Evolutionary conservation across 2,888 invertebrate species (phyloP).

Genomic region (Pomacea canaliculata): DNA sequence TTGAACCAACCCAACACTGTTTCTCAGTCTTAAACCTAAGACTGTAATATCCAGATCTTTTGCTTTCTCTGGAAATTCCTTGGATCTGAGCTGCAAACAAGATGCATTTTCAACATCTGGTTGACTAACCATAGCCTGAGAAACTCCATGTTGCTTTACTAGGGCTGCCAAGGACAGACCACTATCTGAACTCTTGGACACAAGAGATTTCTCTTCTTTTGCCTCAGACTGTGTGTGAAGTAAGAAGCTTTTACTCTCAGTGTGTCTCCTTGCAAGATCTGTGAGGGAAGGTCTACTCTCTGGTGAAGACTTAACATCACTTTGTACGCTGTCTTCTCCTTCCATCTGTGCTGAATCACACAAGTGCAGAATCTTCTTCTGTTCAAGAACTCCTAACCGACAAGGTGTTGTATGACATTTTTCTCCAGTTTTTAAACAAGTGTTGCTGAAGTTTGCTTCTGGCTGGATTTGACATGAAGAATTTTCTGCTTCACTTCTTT

Average conservation of each 20-base stretch:
- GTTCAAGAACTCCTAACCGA: too few relatives aligned
- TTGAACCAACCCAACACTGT: background rate
- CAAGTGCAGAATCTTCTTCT: too few relatives aligned
- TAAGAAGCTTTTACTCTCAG: background rate
- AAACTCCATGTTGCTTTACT: conserved; percentile 1
- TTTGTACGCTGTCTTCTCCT: background rate
- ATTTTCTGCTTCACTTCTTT: too few relatives aligned
- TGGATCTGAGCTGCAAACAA: background rate
- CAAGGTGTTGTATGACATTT: too few relatives aligned
- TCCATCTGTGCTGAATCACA: too few relatives aligned
- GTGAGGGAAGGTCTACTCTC: conserved; percentile 26
- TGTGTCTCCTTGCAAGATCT: conserved; percentile 29
- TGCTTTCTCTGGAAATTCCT: background rate
- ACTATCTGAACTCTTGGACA: background rate
- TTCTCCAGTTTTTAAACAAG: too few relatives aligned
- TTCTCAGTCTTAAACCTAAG: background rate
- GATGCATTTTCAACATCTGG: too few relatives aligned
- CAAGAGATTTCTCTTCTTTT: too few relatives aligned
- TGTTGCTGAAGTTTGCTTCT: too few relatives aligned
- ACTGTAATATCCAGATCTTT: background rate
- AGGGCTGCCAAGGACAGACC: conserved; percentile 17
- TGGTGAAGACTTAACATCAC: background rate
- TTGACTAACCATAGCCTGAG: background rate
- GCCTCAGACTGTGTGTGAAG: background rate
- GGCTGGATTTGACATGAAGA: too few relatives aligned